Evolutionary conservation across 2,888 invertebrate genomes (phyloP).

Genomic region (Standfussiana lucernea): DNA sequence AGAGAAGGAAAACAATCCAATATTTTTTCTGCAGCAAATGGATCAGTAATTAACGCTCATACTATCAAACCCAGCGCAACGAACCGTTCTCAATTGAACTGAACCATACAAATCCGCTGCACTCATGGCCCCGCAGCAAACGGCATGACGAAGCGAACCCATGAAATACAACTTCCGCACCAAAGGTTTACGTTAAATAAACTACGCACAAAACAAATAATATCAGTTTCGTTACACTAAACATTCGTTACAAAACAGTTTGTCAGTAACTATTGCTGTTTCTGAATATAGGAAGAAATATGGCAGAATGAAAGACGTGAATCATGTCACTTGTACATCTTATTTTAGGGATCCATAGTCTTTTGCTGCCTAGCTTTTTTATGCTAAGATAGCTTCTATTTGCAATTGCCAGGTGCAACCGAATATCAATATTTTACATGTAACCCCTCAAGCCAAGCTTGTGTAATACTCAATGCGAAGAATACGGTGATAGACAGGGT

Average conservation of each 20-base stretch:
- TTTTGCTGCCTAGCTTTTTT: neutral
- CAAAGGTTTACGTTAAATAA: conserved; percentile 68
- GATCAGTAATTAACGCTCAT: too few species aligned
- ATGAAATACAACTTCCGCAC: conserved; percentile 71
- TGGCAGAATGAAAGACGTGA: neutral
- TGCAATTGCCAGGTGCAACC: too few species aligned
- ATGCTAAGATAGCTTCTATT: too few species aligned
- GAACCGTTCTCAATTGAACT: neutral
- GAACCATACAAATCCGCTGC: conserved; percentile 17
- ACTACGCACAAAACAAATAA: conserved; percentile 60
- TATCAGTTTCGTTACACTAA: conserved; percentile 49
- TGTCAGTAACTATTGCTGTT: conserved; percentile 31
- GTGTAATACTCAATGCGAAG: too few species aligned
- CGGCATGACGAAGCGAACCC: conserved; percentile 63
- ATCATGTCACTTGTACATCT: neutral
- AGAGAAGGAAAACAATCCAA: neutral
- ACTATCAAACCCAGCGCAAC: neutral
- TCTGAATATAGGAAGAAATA: conserved; percentile 11
- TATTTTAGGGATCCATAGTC: neutral
- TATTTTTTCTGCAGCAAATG: neutral
- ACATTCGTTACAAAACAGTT: conserved; percentile 54
- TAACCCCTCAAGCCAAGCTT: too few species aligned
- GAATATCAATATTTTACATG: too few species aligned
- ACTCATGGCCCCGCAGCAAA: conserved; percentile 59
- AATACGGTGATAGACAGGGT: too few species aligned